Evolutionary conservation across 2,888 invertebrate species (phyloP).

Genomic region (Metellina segmentata): DNA sequence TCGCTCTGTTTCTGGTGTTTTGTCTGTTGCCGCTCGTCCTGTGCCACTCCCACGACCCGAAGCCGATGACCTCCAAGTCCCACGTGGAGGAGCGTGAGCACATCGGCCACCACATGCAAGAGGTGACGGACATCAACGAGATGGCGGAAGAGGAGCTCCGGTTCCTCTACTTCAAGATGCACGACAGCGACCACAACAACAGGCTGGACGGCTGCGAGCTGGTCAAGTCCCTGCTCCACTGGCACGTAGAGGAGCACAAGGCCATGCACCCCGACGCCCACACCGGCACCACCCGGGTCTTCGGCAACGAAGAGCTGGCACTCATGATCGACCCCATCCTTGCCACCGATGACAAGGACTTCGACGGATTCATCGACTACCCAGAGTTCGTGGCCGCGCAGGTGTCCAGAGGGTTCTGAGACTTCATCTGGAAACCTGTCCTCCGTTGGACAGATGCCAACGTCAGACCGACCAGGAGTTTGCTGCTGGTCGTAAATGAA

Average conservation of each 20-base stretch:
- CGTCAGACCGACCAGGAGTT: neutral
- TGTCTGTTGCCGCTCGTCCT: neutral
- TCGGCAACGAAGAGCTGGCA: slow-evolving; percentile 39
- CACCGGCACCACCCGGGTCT: slow-evolving; percentile 33
- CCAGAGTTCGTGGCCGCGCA: slow-evolving; percentile 47
- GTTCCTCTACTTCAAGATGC: slow-evolving; percentile 61
- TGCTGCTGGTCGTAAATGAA: neutral
- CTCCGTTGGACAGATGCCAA: too few species aligned
- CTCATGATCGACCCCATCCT: slow-evolving; percentile 55
- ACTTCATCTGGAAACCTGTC: too few species aligned
- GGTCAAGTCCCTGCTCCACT: slow-evolving; percentile 50
- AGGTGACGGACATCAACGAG: neutral
- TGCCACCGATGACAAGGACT: slow-evolving; percentile 22
- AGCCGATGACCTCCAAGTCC: neutral
- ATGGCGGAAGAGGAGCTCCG: slow-evolving; percentile 48
- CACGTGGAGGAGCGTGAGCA: slow-evolving; percentile 27
- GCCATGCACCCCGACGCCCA: neutral
- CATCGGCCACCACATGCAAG: slow-evolving; percentile 16
- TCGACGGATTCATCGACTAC: slow-evolving; percentile 57
- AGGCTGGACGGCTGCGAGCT: slow-evolving; percentile 58
- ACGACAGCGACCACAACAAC: slow-evolving; percentile 44
- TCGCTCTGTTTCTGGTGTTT: neutral
- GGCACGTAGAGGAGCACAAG: slow-evolving; percentile 42
- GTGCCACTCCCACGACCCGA: neutral
- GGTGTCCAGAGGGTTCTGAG: slow-evolving; percentile 43